Base-by-base conservation (phyloP, 2,797 vertebrate genomes). In the Myotis findleyi region DNA sequence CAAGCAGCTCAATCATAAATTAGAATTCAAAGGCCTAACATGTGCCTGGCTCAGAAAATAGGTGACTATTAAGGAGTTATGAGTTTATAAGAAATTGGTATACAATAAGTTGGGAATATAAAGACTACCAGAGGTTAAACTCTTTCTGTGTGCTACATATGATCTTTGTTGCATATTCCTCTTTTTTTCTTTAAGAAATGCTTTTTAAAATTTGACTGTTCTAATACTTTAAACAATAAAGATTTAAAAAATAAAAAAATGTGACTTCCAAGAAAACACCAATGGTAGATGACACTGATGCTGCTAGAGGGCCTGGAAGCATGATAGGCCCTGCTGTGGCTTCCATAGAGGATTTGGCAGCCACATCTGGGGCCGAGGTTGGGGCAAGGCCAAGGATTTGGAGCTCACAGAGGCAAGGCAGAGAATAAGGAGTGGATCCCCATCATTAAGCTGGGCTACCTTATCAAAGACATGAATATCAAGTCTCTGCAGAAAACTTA, bases 1-100 rank as follows among this genome's bases (percentile, higher is more conserved):
- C 20, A 83, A 87, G 44, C 13, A 92, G 49, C 23, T 13, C 38
- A 87, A 90, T 68, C 47, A 83, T 82, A 94, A 96, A 91, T 71
- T 72, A 87, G 49, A 55, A 84, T 49, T 93, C 36, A 89, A 93
- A 91, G 71, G n/a, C 44, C 53, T 72, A 55, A 30, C 84, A 9
- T 69, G 11, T 87, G 12, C 23, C 30, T 69, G 47, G 33, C 27
- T 95, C 47, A 91, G 68, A 47, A 93, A 88, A 85, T 30, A 95
- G 75, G 75, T 95, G 27, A 82, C 38, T 47, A 73, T 68, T 77
- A 81, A 66, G 36, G 33, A 84, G 25, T 68, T 49, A n/a, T 64
- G n/a, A 66, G 21, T 85, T 90, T 66, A 21, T 82, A 90, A 86
- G 71, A 97, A 95, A 59, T 33, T 44, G 41, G 27, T 80, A 66